Percentiles rank a stretch among this genome's conserved stretches.
phyloP scores from a whole-genome alignment of 2,113 vertebrate genomes.

The Pluvianellus socialis region DNA sequence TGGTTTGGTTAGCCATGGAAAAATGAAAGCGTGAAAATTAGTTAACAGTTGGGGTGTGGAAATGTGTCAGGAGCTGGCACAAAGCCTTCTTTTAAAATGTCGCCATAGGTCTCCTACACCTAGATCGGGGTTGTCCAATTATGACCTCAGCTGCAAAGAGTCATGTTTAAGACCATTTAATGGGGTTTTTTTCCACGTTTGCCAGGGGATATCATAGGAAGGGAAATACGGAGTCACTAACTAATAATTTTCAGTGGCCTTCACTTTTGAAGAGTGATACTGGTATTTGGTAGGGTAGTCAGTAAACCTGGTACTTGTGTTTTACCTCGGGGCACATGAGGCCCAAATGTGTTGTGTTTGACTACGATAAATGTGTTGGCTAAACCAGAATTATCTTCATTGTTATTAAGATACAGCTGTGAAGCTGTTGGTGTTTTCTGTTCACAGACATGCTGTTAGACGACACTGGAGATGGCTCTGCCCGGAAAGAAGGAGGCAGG shows the following conservation, averaged over 20 bases:
- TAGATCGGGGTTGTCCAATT: slow-evolving; percentile 13
- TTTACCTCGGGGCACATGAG: not conserved
- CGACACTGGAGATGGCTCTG: slow-evolving; percentile 86
- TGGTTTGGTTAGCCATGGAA: not conserved
- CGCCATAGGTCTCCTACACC: slow-evolving; percentile 45
- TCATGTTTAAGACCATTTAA: slow-evolving; percentile 55
- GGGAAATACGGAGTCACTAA: not conserved
- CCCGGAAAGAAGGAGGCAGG: slow-evolving; percentile 91
- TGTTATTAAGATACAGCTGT: slow-evolving; percentile 42
- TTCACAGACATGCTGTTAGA: slow-evolving; percentile 93
- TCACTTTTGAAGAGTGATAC: not conserved
- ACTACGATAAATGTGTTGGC: not conserved
- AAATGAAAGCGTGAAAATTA: slow-evolving; percentile 2
- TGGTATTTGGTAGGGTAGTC: not conserved
- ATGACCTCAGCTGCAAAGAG: slow-evolving; percentile 54
- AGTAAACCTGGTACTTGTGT: not conserved
- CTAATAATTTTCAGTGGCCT: not conserved
- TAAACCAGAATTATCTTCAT: not conserved
- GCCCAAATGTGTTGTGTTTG: not conserved
- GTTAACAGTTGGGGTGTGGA: slow-evolving; percentile 17
- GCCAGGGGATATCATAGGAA: not conserved
- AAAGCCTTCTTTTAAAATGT: slow-evolving; percentile 49
- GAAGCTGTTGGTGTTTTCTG: slow-evolving; percentile 62
- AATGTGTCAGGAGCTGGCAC: slow-evolving; percentile 60
- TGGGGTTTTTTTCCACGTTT: not conserved